Evolutionary conservation across 2,113 vertebrate genomes (phyloP).

Genomic region (Anser brachyrhynchus): DNA sequence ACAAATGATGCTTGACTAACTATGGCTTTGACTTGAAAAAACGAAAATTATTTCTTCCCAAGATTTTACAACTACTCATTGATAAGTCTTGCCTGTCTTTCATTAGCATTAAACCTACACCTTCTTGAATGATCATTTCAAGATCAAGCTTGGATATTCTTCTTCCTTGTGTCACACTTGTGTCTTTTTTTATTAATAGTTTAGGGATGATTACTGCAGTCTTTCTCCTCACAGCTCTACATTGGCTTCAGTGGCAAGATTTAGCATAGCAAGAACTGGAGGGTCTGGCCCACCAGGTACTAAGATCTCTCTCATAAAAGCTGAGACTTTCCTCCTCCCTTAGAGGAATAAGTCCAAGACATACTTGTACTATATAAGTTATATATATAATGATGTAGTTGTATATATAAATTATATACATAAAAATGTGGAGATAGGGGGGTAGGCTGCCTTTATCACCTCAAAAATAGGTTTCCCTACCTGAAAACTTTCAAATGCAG

Average conservation of each 20-base stretch:
- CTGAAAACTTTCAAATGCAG: slow-evolving; percentile 62
- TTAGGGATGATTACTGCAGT: neutral
- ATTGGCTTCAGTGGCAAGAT: slow-evolving; percentile 3
- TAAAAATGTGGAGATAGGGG: neutral
- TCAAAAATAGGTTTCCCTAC: slow-evolving; percentile 56
- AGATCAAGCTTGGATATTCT: neutral
- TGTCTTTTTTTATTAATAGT: neutral
- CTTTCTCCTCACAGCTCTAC: slow-evolving; percentile 17
- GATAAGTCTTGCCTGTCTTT: slow-evolving; percentile 24
- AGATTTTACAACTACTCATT: neutral
- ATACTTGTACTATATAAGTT: slow-evolving; percentile 42
- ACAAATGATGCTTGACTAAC: neutral
- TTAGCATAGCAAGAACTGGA: neutral
- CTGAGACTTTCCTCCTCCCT: slow-evolving; percentile 10
- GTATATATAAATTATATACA: slow-evolving; percentile 62
- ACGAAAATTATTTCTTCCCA: neutral
- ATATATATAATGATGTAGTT: slow-evolving; percentile 46
- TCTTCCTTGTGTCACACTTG: neutral
- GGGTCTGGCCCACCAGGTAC: neutral
- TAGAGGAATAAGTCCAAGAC: slow-evolving; percentile 33
- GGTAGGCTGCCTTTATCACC: slow-evolving; percentile 56
- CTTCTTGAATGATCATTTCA: neutral
- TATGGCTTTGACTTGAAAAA: neutral
- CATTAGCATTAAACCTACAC: neutral
- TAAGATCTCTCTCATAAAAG: neutral